phyloP scores from a whole-genome alignment of 1,140 invertebrate genomes.

The Rhyzopertha dominica region DNA sequence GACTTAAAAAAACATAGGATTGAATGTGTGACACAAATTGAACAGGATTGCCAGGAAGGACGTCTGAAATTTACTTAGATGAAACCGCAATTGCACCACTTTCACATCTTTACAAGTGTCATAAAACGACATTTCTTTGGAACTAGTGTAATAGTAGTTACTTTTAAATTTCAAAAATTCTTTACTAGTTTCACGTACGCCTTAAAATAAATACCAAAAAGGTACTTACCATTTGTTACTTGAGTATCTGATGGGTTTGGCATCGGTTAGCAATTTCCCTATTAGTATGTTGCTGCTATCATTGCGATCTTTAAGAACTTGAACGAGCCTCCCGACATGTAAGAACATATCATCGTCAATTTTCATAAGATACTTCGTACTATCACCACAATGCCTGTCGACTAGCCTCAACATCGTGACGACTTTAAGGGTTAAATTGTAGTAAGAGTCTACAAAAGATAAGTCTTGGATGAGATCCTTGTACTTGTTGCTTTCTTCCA shows the following conservation, averaged over 20 bases:
- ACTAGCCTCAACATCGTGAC: constrained; percentile 80
- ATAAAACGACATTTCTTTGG: too few species aligned
- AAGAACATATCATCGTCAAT: constrained; percentile 79
- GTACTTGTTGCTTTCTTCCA: too few species aligned
- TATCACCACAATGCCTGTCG: constrained; percentile 53
- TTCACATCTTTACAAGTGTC: too few species aligned
- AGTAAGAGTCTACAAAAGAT: constrained; percentile 80
- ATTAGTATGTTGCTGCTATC: constrained; percentile 53
- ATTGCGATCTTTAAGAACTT: constrained; percentile 39
- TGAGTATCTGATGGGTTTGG: constrained; percentile 62
- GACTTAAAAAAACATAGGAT: too few species aligned
- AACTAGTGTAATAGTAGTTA: too few species aligned
- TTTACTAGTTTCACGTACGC: too few species aligned
- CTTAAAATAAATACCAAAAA: not conserved
- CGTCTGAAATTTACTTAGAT: too few species aligned
- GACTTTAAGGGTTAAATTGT: constrained; percentile 85
- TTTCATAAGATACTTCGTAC: constrained; percentile 62
- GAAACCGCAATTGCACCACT: too few species aligned
- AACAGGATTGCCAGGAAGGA: too few species aligned
- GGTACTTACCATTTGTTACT: constrained; percentile 68
- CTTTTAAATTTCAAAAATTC: too few species aligned
- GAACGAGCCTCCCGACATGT: constrained; percentile 55
- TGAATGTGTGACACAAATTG: too few species aligned
- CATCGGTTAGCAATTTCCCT: constrained; percentile 70
- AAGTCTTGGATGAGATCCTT: too few species aligned